Evolutionary conservation across 2,113 vertebrate genomes (phyloP), one percentile per base, ranked within the genome.

Genomic region (Cryptomyrus ogoouensis): DNA sequence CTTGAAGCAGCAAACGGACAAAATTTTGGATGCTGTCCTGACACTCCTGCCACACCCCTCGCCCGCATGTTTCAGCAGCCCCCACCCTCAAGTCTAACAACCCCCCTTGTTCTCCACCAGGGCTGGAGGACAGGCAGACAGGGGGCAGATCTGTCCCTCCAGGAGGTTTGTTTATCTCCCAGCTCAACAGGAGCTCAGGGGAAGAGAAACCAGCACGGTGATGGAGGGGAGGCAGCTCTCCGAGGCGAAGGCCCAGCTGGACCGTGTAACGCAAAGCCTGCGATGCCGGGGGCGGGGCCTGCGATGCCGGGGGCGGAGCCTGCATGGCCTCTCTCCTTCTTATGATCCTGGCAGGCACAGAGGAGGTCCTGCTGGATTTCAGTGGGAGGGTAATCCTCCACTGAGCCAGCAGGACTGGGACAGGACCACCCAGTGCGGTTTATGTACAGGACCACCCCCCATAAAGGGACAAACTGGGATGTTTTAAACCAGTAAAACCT

Each of bases 391-490:
- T 10, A n/a, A 46, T 39, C 39, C 80, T 27, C 17, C 56, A 80
- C 17, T 24, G 89, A 19, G 12, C 19, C 83, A 42, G n/a, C 24
- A 85, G 6, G 80, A 66, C 52, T 53, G 24, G n/a, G 53, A 35
- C 74, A 46, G 83, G 80, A 90, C 89, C 89, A 85, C 89, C 89
- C 89, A 85, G 13, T 35, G 50, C n/a, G 46, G 56, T 66, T 62
- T 85, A 84, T 86, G 47, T 66, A 83, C 47, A 56, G 66, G 66
- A 19, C 70, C 70, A 50, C 70, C 39, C 80, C 44, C 39, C 44
- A n/a, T 4, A 24, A 84, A 44, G 19, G 19, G 42, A 44, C 19
- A 84, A 47, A 84, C 6, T 42, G 21, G 21, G 39, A 44, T 21
- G 9, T 21, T 47, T 84, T 47, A 47, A 46, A 84, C 35, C 83